These are phyloP conservation scores for Parasteatoda tepidariorum DNA, from an alignment of 1,140 invertebrate genomes.

Conservation along the genomic window DNA sequence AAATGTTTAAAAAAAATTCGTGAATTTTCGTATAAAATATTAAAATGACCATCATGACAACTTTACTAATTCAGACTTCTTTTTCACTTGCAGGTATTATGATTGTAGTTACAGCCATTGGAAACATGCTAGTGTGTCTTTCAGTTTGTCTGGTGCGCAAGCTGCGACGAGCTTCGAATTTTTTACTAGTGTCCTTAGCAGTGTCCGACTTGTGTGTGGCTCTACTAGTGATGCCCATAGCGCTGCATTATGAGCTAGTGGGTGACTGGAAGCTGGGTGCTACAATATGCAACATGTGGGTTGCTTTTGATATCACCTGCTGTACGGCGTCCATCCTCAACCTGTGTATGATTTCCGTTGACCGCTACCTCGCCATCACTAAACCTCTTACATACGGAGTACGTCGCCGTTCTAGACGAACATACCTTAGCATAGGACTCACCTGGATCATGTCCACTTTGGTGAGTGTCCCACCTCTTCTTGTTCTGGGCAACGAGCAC, in stretches of 20 bases:
- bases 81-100: conserved; percentile 74
- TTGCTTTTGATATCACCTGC: conserved; percentile 95
- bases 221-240: conserved; percentile 78
- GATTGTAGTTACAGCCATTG: conserved; percentile 90
- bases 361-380: conserved; percentile 92
- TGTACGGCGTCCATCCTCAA: conserved; percentile 96
- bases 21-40: no score
- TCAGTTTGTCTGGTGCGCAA: conserved; percentile 89
- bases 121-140: conserved; percentile 87
- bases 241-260: conserved; percentile 81
- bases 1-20: no score
- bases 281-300: conserved; percentile 80
- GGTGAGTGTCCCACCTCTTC: conserved; percentile 79
- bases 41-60: no score
- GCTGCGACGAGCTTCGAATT: conserved; percentile 77
- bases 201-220: conserved; percentile 84
- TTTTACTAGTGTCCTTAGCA: conserved; percentile 90
- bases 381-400: conserved; percentile 91
- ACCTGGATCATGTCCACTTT: conserved; percentile 94
- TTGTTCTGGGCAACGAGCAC: conserved; percentile 86
- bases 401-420: conserved; percentile 88
- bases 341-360: conserved; percentile 83
- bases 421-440: conserved; percentile 86
- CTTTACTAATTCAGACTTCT: background rate
- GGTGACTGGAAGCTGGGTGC: conserved; percentile 88